Evolutionary conservation across 2,113 vertebrate species (phyloP).

Genomic region (Cryptotis parvus): DNA sequence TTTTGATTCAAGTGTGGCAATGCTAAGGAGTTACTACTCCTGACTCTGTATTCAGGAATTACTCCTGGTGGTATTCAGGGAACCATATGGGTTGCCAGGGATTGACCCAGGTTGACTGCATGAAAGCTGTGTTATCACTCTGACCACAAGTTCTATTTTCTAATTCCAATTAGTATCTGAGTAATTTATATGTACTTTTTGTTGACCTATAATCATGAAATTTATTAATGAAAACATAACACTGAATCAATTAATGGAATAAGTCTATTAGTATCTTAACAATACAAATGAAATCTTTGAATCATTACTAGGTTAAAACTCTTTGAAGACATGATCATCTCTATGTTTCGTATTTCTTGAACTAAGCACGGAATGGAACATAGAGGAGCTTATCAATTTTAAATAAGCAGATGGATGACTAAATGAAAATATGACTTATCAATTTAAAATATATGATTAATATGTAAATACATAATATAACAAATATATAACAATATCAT

Average conservation of each 20-base stretch:
- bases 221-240: not conserved
- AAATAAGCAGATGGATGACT: not conserved
- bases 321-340: not conserved
- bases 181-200: not conserved
- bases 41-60: too few species aligned
- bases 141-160: slow-evolving; percentile 2
- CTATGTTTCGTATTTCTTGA: not conserved
- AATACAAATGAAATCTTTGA: not conserved
- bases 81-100: too few species aligned
- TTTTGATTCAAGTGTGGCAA: too few species aligned
- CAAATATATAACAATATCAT: too few species aligned
- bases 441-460: slow-evolving; percentile 21
- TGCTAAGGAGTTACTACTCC: too few species aligned
- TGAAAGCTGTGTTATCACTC: too few species aligned
- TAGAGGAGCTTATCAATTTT: not conserved
- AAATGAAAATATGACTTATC: not conserved
- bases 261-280: not conserved
- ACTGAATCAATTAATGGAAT: not conserved
- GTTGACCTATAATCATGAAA: not conserved
- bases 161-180: not conserved
- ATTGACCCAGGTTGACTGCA: too few species aligned
- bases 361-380: not conserved
- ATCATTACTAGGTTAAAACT: not conserved
- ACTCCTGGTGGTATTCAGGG: too few species aligned
- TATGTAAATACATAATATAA: not conserved